These are phyloP conservation scores for Cynoglossus semilaevis DNA, from an alignment of 2,113 vertebrate genomes.

Conservation along the genomic window DNA sequence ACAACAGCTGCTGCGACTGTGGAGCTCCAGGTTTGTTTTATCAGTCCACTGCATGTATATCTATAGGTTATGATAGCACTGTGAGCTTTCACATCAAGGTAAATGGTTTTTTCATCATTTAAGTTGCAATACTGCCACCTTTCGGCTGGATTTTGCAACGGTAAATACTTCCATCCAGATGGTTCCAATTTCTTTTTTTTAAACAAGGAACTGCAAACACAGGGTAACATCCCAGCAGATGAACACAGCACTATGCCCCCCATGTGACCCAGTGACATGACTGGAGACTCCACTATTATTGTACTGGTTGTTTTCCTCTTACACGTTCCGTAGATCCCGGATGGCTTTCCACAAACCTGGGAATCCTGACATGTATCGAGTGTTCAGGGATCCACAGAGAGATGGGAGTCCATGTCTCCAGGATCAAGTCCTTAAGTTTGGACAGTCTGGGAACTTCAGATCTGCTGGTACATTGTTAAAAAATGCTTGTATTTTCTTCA, in stretches of 20 bases:
- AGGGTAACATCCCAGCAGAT: too few relatives aligned
- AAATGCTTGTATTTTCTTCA: background rate
- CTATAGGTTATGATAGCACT: background rate
- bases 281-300: too few relatives aligned
- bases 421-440: constrained; percentile 61
- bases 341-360: constrained; percentile 64
- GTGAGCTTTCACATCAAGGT: too few relatives aligned
- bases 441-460: constrained; percentile 66
- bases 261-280: too few relatives aligned
- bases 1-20: constrained; percentile 65
- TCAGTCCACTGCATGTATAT: background rate
- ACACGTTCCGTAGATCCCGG: constrained; percentile 47
- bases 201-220: too few relatives aligned
- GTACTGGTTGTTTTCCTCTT: background rate
- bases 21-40: constrained; percentile 50
- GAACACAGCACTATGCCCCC: too few relatives aligned
- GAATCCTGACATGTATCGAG: constrained; percentile 63
- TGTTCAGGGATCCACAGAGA: constrained; percentile 68
- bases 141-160: too few relatives aligned
- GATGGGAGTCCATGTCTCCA: constrained; percentile 65
- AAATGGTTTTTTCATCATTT: too few relatives aligned
- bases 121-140: too few relatives aligned
- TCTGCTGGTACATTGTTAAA: constrained; percentile 44
- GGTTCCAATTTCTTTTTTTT: too few relatives aligned
- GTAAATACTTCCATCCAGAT: too few relatives aligned